Base-by-base conservation (phyloP, 2,113 vertebrate species). In the Cyrtonyx montezumae region DNA sequence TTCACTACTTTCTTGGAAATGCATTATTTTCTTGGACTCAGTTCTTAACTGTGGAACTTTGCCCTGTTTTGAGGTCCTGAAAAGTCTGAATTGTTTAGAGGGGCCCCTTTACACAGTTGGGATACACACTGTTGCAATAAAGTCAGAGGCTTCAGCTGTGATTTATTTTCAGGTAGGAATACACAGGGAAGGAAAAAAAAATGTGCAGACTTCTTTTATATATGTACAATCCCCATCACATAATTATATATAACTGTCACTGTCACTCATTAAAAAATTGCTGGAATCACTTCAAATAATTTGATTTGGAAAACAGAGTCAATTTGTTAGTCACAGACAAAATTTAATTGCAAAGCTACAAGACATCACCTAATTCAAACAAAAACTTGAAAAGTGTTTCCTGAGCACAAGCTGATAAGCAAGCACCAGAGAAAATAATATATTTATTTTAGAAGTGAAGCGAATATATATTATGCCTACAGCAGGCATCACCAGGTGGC, bases 401-500 rank as follows among this genome's bases (percentile, higher is more conserved):
- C 32, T 62, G 51, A 91, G 34, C 21, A 59, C 5, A 42, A 79
- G 36, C 11, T 49, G 23, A 23, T 59, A 69, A 87, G 7, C 30
- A 55, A 75, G 34, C 76, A 75, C 2, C 21, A 74, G 51, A 61
- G 68, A 53, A 82, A 74, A 2, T 3, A 43, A 37, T 23, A 30
- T 1, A 7, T 45, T 87, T 51, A 20, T 56, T 89, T 73, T 32
- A 59, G 49, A 63, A 49, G 5, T 5, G 3, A 34, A 49, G 2
- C 13, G 34, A 69, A 82, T 15, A 8, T 12, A 7, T 5, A 5
- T 9, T 36, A 13, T 48, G 25, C 30, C 25, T 78, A 61, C 32
- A 32, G 42, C 21, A 37, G 21, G 13, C 53, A 79, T 91, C 83
- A 90, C 59, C 85, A 90, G 82, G 65, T 91, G 91, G 76, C 82